A percentile compares a stretch with the other conserved stretches of the same genome.
Evolutionary conservation across 2,113 vertebrate genomes (phyloP).

Genomic region (Indri indri): DNA sequence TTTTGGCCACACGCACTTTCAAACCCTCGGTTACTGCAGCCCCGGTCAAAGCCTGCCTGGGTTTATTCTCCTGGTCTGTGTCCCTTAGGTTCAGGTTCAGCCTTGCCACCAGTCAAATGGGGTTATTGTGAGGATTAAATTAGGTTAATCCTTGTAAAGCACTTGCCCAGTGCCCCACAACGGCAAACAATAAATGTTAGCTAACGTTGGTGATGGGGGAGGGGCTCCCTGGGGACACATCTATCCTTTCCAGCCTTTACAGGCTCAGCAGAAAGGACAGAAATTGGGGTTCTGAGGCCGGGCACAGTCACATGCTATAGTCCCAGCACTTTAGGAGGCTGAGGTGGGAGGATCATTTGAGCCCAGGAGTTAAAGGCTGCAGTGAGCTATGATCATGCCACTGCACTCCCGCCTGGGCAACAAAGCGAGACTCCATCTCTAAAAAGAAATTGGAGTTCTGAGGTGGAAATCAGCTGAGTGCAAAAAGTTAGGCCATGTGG

Average conservation of each 20-base stretch:
- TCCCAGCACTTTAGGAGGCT: no score
- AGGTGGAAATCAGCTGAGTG: not conserved
- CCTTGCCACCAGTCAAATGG: not conserved
- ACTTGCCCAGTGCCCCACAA: not conserved
- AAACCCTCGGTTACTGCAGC: not conserved
- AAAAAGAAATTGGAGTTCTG: not conserved
- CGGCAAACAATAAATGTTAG: not conserved
- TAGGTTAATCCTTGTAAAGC: not conserved
- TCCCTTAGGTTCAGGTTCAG: not conserved
- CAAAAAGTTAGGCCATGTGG: not conserved
- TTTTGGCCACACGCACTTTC: not conserved
- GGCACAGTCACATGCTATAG: no score
- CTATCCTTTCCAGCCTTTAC: not conserved
- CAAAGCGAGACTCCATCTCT: no score
- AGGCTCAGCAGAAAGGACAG: not conserved
- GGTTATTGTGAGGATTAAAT: not conserved
- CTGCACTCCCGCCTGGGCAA: no score
- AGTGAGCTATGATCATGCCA: no score
- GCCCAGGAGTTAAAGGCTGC: no score
- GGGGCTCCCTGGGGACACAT: not conserved
- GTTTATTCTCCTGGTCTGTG: not conserved
- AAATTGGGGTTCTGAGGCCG: not conserved
- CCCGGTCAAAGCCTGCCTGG: accelerated
- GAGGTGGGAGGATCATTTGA: no score
- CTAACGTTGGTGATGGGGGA: not conserved